phyloP scores from a whole-genome alignment of 2,888 invertebrate species.

The Pseudanteris insignis region DNA sequence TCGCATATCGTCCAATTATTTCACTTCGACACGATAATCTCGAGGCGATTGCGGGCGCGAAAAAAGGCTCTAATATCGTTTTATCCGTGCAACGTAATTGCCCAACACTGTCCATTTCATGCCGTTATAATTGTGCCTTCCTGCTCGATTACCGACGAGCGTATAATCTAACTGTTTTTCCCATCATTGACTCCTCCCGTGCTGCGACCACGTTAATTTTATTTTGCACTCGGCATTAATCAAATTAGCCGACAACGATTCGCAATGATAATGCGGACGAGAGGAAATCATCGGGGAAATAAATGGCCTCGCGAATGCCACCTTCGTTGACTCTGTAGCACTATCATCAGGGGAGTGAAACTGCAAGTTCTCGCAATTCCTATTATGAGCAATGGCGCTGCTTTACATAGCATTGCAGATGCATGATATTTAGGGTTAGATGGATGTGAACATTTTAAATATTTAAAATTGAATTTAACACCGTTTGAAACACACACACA shows the following conservation, averaged over 20 bases:
- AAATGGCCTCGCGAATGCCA: slow-evolving; percentile 6
- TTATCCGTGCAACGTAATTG: slow-evolving; percentile 12
- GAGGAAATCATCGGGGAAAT: slow-evolving; percentile 6
- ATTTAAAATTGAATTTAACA: no score
- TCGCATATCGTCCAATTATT: background rate
- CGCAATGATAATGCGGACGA: slow-evolving; percentile 17
- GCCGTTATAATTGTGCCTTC: slow-evolving; percentile 41
- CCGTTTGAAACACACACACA: background rate
- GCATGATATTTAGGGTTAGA: no score
- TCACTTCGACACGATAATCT: background rate
- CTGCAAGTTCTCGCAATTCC: no score
- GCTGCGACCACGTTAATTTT: slow-evolving; percentile 17
- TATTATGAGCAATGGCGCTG: no score
- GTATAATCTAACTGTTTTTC: slow-evolving; percentile 41
- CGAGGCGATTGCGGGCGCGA: background rate
- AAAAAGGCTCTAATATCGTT: slow-evolving; percentile 6
- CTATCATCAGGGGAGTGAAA: no score
- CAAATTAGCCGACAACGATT: slow-evolving; percentile 28
- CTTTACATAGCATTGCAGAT: no score
- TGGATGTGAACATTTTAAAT: no score
- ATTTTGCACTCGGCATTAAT: slow-evolving; percentile 38
- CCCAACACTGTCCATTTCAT: slow-evolving; percentile 25
- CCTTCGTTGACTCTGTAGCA: no score
- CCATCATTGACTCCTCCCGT: slow-evolving; percentile 11
- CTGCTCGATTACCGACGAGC: slow-evolving; percentile 30